Evolutionary conservation across 2,888 invertebrate species (phyloP).

Genomic region (Netelia melanura): DNA sequence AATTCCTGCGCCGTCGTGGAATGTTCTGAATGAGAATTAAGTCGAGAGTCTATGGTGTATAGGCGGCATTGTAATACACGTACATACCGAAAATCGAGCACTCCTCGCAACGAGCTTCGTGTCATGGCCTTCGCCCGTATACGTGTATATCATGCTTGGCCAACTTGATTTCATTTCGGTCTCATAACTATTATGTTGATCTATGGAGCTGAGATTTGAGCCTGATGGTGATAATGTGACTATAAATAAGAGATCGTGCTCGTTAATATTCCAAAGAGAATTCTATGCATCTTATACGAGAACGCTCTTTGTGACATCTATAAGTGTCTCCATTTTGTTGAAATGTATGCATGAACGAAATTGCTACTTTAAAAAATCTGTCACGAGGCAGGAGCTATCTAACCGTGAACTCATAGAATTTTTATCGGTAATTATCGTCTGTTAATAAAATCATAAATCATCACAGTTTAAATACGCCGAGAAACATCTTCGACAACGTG

Average conservation of each 20-base stretch:
- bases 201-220: constrained; percentile 24
- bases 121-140: constrained; percentile 1
- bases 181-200: neutral
- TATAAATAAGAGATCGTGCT: neutral
- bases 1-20: constrained; percentile 81
- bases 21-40: constrained; percentile 84
- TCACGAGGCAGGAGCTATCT: no score
- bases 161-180: constrained; percentile 30
- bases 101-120: constrained; percentile 20
- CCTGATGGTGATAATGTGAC: constrained; percentile 1
- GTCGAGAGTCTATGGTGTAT: constrained; percentile 73
- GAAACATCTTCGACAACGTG: neutral
- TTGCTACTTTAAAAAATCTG: no score
- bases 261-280: neutral
- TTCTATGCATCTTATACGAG: neutral
- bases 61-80: constrained; percentile 48
- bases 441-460: constrained; percentile 10
- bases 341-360: no score
- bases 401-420: no score
- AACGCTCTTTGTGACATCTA: no score
- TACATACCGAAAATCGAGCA: constrained; percentile 63
- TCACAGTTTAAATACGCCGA: constrained; percentile 14
- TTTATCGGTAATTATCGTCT: neutral
- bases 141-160: neutral
- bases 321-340: neutral